Evolutionary conservation across 2,113 vertebrate genomes (phyloP).

Genomic region (Leucopsar rothschildi): DNA sequence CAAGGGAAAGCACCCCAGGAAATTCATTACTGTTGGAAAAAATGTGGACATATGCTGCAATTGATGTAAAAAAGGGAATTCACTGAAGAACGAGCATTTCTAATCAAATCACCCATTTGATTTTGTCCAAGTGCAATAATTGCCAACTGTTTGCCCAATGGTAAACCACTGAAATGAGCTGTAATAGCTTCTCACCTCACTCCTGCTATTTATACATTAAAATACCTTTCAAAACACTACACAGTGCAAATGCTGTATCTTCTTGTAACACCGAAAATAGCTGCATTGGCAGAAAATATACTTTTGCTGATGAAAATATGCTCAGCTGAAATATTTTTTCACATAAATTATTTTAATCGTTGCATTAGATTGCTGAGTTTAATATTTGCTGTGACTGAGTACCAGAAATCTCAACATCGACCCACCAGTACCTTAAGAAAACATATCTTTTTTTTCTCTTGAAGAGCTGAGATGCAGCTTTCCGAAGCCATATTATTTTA

Average conservation of each 20-base stretch:
- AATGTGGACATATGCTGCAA: not conserved
- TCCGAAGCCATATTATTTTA: not conserved
- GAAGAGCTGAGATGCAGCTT: not conserved
- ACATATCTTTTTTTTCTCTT: not conserved
- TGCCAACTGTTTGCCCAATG: not conserved
- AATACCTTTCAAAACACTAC: not conserved
- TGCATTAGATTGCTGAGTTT: not conserved
- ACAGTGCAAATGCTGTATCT: not conserved
- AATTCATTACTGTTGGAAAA: constrained; percentile 24
- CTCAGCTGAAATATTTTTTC: not conserved
- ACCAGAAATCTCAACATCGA: not conserved
- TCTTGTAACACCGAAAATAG: not conserved
- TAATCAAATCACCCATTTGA: constrained; percentile 4
- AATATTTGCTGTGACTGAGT: not conserved
- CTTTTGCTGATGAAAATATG: not conserved
- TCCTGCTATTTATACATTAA: not conserved
- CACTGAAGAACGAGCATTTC: not conserved
- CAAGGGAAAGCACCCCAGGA: constrained; percentile 25
- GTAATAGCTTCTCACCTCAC: not conserved
- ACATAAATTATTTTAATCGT: not conserved
- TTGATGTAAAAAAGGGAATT: not conserved
- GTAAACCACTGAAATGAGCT: not conserved
- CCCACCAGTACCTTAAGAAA: not conserved
- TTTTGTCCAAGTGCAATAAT: constrained; percentile 18
- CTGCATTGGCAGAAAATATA: not conserved